Evolutionary conservation across 2,888 invertebrate genomes (phyloP), one percentile per base, ranked within the genome.

Genomic region (Tetanocera ferruginea): DNA sequence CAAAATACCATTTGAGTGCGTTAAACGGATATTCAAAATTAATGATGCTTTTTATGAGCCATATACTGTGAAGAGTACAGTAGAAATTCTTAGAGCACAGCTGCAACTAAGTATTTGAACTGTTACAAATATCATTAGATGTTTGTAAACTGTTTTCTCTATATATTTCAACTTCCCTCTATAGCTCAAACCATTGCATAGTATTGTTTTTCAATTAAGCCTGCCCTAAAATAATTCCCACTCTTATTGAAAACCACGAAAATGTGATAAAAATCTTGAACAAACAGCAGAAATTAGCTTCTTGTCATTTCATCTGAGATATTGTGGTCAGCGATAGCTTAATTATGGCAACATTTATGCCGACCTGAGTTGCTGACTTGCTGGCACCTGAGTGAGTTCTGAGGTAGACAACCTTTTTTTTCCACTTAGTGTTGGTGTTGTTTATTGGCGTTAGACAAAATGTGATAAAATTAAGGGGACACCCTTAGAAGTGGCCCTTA

Each of bases 251-350:
- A 52, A 70, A 70, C 70, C 70, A 55, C 70, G 31, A 70, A 28
- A 6, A 66, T 25, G 23, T 57, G 75, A 66, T 66, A 67, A 55
- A 31, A 75, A 75, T 75, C 75, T 75, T 66, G 57, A 67, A 55
- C 52, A 75, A 75, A 75, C 75, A 67, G 31, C 55, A 17, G 66
- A 72, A 72, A 57, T 72, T 72, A 72, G 34, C 57, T 72, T 57
- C 55, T 72, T 72, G 71, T 72, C 57, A 62, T 49, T 51, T n/a
- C 31, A 66, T 64, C 64, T 64, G 19, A 62, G 62, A 51, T 64
- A 74, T 23, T 52, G n/a, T 28, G 31, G 11, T n/a, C 51, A 34
- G 34, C 31, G 23, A 66, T 31, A 28, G 52, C 71, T 55, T 55
- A 55, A 55, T 71, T 67, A 67, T n/a, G 55, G 55, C 52, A 25